Evolutionary conservation across 2,113 vertebrate genomes (phyloP), one percentile per base, ranked within the genome.

Genomic region (Haliaeetus leucogaster): DNA sequence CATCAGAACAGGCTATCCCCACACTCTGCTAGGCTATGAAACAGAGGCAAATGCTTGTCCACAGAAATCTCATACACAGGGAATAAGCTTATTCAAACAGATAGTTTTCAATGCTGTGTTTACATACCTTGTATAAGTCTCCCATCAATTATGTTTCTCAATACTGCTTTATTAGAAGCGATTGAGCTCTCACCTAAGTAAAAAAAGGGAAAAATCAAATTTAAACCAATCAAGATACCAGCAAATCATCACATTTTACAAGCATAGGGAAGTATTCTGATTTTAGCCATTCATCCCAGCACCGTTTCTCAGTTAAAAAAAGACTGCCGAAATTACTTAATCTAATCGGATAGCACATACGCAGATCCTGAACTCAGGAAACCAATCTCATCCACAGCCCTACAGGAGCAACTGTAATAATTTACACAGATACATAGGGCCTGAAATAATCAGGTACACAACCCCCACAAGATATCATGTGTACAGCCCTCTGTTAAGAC

Each of bases 111-210:
- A 4, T 16, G 66, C 45, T 65, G 30, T 20, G 16, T 59, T 92
- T 63, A 92, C 95, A 0, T 95, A 97, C 97, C 97, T 97, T 63
- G 68, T 10, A 23, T 10, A 84, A 79, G 83, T 52, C 72, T 97
- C 92, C 86, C 89, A 95, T 96, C 91, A 96, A 95, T 63, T 86
- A 38, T 12, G 53, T 10, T 76, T 86, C 92, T 79, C n/a, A 94
- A 76, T 10, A 14, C 25, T 61, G 77, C 68, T 84, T 65, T 92
- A 50, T 30, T 18, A 38, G 81, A 95, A 93, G 74, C 0, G 0
- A 68, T 2, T 58, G 62, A 95, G 52, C 43, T 82, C 78, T 65
- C 65, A 65, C 95, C 89, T 95, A 58, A n/a, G 59, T 30, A 16
- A 65, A 82, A 95, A 89, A 50, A 47, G 45, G 4, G 15, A 26